Evolutionary conservation across 2,888 invertebrate species (phyloP).

Genomic region (Drosophila mettleri): DNA sequence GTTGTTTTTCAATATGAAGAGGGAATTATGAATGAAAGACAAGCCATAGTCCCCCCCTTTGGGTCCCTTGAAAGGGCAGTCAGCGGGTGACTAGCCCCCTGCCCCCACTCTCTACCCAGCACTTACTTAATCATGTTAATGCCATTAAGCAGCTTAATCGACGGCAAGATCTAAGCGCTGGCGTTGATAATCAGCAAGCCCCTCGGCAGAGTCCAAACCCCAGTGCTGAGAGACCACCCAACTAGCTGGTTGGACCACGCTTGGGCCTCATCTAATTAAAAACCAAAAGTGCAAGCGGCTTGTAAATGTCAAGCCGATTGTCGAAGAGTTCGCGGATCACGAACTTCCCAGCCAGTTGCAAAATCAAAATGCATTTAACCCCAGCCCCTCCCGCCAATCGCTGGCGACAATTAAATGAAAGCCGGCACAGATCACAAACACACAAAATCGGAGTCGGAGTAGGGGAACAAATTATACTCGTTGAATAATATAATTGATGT

Average conservation of each 20-base stretch:
- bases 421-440: conserved; percentile 54
- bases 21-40: conserved; percentile 70
- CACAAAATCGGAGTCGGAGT: conserved; percentile 25
- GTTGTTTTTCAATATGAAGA: conserved; percentile 39
- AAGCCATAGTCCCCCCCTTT: conserved; percentile 28
- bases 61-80: conserved; percentile 21
- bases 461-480: conserved; percentile 46
- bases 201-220: not conserved
- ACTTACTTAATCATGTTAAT: conserved; percentile 76
- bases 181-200: conserved; percentile 68
- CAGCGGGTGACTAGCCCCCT: conserved; percentile 30
- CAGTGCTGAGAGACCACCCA: conserved; percentile 56
- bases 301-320: conserved; percentile 76
- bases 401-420: conserved; percentile 61
- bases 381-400: conserved; percentile 12
- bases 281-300: conserved; percentile 74
- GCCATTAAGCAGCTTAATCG: conserved; percentile 80
- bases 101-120: conserved; percentile 8
- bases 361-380: conserved; percentile 76
- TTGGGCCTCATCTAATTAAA: conserved; percentile 69
- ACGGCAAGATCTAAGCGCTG: conserved; percentile 77
- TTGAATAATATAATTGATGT: conserved; percentile 68
- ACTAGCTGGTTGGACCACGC: conserved; percentile 20
- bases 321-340: conserved; percentile 68
- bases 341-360: conserved; percentile 68